Percentiles rank a stretch among this genome's conserved stretches.
Conservation (phyloP, 2,797 vertebrate species). For the Alectoris magna region DNA sequence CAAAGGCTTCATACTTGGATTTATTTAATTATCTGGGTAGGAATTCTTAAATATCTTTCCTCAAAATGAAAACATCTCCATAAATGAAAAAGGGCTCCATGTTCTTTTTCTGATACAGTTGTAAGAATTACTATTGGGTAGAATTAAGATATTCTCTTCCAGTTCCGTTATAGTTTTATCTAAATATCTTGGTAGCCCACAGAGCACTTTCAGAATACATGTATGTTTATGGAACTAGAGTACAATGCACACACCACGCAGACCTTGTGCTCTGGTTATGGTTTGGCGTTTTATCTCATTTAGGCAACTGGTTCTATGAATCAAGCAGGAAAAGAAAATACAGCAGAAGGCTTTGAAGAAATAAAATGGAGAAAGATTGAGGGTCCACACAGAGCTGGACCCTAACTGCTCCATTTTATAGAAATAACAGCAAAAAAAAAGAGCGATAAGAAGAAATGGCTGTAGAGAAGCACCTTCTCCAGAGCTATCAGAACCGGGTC, state of each 20-base stretch:
- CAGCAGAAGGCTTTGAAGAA: neutral
- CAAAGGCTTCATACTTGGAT: neutral
- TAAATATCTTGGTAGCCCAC: too few species aligned
- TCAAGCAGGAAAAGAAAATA: neutral
- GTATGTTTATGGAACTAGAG: neutral
- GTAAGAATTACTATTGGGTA: neutral
- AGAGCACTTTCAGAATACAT: neutral
- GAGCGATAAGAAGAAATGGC: slow-evolving; percentile 47
- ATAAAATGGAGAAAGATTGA: accelerated
- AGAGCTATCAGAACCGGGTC: neutral
- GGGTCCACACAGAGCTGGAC: neutral
- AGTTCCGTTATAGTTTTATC: neutral
- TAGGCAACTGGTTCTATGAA: neutral
- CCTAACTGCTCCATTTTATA: slow-evolving; percentile 55
- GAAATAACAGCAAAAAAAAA: neutral
- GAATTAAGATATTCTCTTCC: neutral
- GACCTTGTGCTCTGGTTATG: accelerated
- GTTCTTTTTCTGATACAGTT: neutral
- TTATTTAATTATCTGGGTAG: neutral
- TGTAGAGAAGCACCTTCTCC: slow-evolving; percentile 57
- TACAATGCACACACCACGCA: neutral
- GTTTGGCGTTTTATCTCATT: neutral
- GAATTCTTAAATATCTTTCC: neutral
- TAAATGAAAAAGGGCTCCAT: neutral
- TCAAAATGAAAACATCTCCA: neutral